Conservation (phyloP, 2,888 invertebrate genomes). For the Drosophila mimetica region DNA sequence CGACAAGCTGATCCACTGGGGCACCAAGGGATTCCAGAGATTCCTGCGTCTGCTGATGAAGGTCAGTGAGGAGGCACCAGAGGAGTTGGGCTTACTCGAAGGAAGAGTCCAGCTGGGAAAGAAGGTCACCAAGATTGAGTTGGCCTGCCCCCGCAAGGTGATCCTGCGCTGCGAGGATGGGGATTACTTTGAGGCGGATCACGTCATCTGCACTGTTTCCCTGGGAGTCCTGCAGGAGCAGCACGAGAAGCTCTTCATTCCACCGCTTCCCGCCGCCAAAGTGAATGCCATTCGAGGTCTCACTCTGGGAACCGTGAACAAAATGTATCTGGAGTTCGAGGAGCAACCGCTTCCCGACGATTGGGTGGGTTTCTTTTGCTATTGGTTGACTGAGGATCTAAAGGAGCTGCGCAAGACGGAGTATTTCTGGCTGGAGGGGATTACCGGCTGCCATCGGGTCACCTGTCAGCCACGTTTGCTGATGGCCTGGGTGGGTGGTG, state of each 20-base stretch:
- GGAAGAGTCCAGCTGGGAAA: slow-evolving; percentile 66
- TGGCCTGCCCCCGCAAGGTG: slow-evolving; percentile 35
- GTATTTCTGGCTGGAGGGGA: slow-evolving; percentile 86
- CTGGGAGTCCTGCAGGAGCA: slow-evolving; percentile 86
- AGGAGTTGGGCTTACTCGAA: slow-evolving; percentile 65
- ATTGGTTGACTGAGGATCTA: slow-evolving; percentile 86
- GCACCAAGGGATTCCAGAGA: slow-evolving; percentile 15
- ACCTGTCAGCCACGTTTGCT: slow-evolving; percentile 87
- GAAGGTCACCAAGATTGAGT: slow-evolving; percentile 56
- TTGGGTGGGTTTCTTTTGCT: slow-evolving; percentile 85
- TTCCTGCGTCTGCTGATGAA: slow-evolving; percentile 33
- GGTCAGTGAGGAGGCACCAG: slow-evolving; percentile 10
- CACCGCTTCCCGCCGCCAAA: slow-evolving; percentile 84
- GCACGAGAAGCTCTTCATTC: slow-evolving; percentile 82
- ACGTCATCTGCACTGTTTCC: slow-evolving; percentile 86
- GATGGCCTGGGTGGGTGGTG: slow-evolving; percentile 88
- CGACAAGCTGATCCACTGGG: slow-evolving; percentile 39
- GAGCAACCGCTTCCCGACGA: slow-evolving; percentile 85
- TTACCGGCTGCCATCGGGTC: slow-evolving; percentile 88
- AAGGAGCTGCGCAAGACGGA: slow-evolving; percentile 49
- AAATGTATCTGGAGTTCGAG: slow-evolving; percentile 87
- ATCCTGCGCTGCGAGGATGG: slow-evolving; percentile 78
- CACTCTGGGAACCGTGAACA: slow-evolving; percentile 87
- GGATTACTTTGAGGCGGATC: slow-evolving; percentile 84
- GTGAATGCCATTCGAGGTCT: slow-evolving; percentile 85